These are phyloP conservation scores for Eudyptes chrysolophus DNA, from an alignment of 2,113 vertebrate genomes.

Conservation along the genomic window DNA sequence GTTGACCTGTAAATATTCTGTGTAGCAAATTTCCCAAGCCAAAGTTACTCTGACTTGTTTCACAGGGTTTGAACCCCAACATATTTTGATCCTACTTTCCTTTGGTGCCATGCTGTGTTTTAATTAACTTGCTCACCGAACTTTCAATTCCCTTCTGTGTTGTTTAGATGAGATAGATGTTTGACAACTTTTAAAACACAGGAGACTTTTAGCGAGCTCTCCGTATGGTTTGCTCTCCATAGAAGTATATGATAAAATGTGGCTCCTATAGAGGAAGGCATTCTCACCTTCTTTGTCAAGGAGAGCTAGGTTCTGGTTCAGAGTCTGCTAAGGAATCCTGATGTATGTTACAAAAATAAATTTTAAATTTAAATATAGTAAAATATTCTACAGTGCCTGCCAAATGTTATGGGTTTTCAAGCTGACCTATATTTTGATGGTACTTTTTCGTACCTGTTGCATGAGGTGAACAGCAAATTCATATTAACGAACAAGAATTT, in stretches of 20 bases:
- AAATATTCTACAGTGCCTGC: background rate
- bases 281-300: background rate
- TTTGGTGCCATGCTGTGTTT: background rate
- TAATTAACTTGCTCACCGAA: background rate
- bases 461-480: background rate
- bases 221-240: background rate
- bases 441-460: background rate
- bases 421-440: background rate
- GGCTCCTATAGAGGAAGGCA: background rate
- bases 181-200: background rate
- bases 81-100: background rate
- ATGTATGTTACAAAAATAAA: background rate
- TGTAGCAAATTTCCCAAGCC: background rate
- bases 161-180: background rate
- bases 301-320: background rate
- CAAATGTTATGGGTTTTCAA: background rate
- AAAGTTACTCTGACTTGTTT: background rate
- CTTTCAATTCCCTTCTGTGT: background rate
- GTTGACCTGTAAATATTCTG: background rate
- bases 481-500: background rate
- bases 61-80: background rate
- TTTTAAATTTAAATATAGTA: conserved; percentile 31
- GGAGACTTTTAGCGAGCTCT: background rate
- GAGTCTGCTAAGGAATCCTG: background rate
- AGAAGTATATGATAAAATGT: background rate